phyloP scores from a whole-genome alignment of 2,797 vertebrate genomes.

The Enteromius paludinosus region DNA sequence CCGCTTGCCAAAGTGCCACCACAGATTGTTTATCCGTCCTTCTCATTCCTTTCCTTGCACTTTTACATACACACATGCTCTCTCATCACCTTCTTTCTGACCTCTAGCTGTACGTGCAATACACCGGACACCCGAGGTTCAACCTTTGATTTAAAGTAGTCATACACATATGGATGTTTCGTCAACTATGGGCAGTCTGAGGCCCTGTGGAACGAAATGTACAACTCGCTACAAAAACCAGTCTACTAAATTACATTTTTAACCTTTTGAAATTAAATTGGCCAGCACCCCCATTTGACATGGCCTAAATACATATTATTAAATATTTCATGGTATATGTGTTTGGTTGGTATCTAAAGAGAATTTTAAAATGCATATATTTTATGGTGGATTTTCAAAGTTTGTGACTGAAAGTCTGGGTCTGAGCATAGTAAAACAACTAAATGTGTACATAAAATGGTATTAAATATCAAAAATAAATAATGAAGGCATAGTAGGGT shows the following conservation, averaged over 20 bases:
- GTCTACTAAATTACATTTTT: conserved; percentile 2
- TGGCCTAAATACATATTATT: conserved; percentile 2
- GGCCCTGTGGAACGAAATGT: not conserved
- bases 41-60: conserved; percentile 44
- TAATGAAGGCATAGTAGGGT: not conserved
- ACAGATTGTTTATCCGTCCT: conserved; percentile 70
- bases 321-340: not conserved
- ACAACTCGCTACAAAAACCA: conserved; percentile 2
- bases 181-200: not conserved
- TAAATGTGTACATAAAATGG: not conserved
- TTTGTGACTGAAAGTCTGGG: not conserved
- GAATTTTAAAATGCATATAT: not conserved
- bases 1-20: conserved; percentile 72
- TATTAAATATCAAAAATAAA: not conserved
- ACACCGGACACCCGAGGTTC: conserved; percentile 70
- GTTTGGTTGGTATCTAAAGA: not conserved
- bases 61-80: conserved; percentile 49
- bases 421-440: not conserved
- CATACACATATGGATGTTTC: conserved; percentile 61
- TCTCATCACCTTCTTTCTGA: conserved; percentile 42
- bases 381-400: not conserved
- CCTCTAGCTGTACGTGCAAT: conserved; percentile 69
- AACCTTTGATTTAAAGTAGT: conserved; percentile 78
- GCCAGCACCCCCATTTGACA: not conserved
- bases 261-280: not conserved